Percentiles rank a stretch among this genome's conserved stretches.
phyloP scores from a whole-genome alignment of 2,888 invertebrate genomes.

The Tipula lateralis region DNA sequence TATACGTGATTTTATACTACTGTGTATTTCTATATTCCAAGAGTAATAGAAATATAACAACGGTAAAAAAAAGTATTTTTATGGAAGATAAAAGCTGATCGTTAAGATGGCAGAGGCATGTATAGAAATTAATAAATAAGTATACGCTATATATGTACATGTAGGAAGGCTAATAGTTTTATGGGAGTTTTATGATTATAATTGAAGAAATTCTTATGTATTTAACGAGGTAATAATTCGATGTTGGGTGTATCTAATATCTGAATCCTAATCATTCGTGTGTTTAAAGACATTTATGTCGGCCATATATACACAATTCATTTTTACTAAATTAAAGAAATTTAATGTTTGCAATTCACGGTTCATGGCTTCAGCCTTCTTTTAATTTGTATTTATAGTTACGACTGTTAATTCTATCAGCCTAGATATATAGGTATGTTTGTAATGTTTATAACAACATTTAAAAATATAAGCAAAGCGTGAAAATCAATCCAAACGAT shows the following conservation, averaged over 20 bases:
- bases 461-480: no score
- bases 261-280: neutral
- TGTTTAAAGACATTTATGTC: neutral
- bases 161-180: neutral
- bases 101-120: neutral
- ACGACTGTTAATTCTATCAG: no score
- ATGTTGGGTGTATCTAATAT: neutral
- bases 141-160: neutral
- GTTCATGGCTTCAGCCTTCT: no score
- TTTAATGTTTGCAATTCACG: neutral
- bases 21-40: neutral
- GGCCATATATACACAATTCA: neutral
- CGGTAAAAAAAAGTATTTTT: neutral
- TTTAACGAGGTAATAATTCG: constrained; percentile 4
- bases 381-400: no score
- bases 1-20: neutral
- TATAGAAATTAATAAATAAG: neutral
- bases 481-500: no score
- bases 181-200: constrained; percentile 1
- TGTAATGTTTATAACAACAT: no score
- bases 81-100: neutral
- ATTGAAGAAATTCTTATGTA: neutral
- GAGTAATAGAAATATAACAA: neutral
- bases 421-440: no score
- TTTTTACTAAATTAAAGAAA: neutral